Conservation (phyloP, 2,888 invertebrate species). For the Drosophila anceps region DNA sequence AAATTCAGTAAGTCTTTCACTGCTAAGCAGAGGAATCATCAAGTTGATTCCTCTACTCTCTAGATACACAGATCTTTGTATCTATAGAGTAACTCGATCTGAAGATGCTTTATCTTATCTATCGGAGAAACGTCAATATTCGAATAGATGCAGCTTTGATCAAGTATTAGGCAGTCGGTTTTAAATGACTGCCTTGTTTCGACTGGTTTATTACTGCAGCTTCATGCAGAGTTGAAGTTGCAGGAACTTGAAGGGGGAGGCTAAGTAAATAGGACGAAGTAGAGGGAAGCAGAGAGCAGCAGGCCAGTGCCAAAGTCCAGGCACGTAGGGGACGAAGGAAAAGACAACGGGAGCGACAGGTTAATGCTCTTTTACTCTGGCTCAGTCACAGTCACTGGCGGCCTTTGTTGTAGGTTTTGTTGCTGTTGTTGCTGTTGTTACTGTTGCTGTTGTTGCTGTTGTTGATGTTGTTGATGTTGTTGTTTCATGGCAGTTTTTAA, state of each 20-base stretch:
- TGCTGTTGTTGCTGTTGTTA: constrained; percentile 17
- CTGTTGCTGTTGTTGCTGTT: constrained; percentile 15
- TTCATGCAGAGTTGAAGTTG: constrained; percentile 4
- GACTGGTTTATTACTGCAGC: constrained; percentile 39
- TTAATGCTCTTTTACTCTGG: constrained; percentile 53
- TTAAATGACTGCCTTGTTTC: background rate
- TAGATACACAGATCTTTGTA: too few species aligned
- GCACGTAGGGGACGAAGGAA: constrained; percentile 5
- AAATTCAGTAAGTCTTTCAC: too few species aligned
- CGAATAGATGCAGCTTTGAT: background rate
- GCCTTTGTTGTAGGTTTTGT: background rate
- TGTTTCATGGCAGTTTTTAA: constrained; percentile 59
- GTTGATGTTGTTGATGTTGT: constrained; percentile 20
- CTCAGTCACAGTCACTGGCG: constrained; percentile 17
- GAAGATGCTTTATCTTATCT: too few species aligned
- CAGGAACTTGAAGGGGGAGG: background rate
- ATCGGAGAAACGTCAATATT: too few species aligned
- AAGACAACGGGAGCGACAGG: constrained; percentile 48
- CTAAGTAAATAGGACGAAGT: too few species aligned
- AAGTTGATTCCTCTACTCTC: too few species aligned
- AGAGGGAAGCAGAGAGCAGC: background rate
- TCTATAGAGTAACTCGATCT: too few species aligned
- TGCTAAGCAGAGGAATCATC: too few species aligned
- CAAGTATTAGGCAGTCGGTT: background rate
- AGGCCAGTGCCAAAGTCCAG: background rate